Evolutionary conservation across 2,797 vertebrate species (phyloP), one percentile per base, ranked within the genome.

Genomic region (Ceryle rudis): DNA sequence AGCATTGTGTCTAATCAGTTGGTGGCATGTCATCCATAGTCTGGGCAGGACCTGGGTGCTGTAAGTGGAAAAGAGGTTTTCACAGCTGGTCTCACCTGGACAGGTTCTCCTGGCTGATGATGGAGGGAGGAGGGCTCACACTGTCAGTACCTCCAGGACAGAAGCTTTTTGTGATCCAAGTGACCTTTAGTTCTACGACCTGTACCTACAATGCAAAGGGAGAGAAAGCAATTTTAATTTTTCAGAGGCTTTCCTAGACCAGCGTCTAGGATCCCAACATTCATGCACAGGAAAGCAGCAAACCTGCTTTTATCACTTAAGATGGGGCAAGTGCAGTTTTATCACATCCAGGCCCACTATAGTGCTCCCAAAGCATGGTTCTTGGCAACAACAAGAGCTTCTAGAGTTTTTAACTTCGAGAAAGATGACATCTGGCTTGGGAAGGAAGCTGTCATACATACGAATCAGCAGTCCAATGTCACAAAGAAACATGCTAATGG

Each of bases 111-210:
- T 99, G 99, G 42, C 99, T 98, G 97, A 99, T 99, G 93, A 99
- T 97, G 3, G 99, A 99, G 42, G 99, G 98, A 41, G 99, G 99
- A 26, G 99, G 99, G 89, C 99, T 99, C 47, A 99, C 99, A 26
- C 99, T 99, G 97, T 99, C 99, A 4, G 99, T 99, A 81, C 99
- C 99, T 96, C 99, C 99, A 49, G 99, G 99, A 84, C 99, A 99
- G 97, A 99, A 99, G 96, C 99, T 99, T 98, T 99, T 99, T 26
- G 99, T 99, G 95, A 99, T 99, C 99, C 99, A 99, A 1, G 99
- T 99, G 95, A 99, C 99, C 89, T 99, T 99, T 35, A 99, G 96
- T 89, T 99, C 99, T 18, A 99, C 99, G 25, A 99, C 99, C 90
- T 99, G 99, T 4, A 99, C 99, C 99, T 99, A 86, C 9, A 88